A percentile compares a stretch with the other conserved stretches of the same genome.
Conservation (phyloP, 2,797 vertebrate species). For the Premnoplex brunnescens region DNA sequence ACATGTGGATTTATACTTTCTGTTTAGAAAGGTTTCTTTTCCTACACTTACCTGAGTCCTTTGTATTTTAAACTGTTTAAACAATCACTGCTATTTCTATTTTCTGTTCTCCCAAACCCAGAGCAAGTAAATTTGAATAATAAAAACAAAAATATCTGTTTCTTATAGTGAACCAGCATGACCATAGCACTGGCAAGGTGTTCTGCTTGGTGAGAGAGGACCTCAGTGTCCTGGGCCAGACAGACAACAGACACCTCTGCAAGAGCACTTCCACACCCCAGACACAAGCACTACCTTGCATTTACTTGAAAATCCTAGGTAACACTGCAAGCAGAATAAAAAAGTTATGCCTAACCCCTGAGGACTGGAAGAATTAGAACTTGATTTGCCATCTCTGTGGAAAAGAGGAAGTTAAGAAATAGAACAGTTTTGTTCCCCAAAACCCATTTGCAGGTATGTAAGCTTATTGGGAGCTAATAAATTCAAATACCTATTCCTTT, state of each 20-base stretch:
- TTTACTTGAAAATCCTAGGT: background rate
- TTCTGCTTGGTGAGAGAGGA: background rate
- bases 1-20: background rate
- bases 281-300: background rate
- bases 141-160: background rate
- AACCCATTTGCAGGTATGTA: background rate
- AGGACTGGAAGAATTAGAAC: background rate
- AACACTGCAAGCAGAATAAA: background rate
- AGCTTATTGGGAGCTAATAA: background rate
- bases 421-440: accelerated
- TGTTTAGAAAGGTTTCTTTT: background rate
- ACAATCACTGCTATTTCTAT: background rate
- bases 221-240: background rate
- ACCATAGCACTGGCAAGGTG: background rate
- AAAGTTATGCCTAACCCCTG: background rate
- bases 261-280: accelerated
- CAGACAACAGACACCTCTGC: background rate
- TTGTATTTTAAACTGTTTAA: background rate
- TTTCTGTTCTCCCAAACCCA: background rate
- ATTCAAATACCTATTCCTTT: background rate
- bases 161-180: background rate
- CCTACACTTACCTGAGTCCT: background rate
- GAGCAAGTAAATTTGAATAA: background rate
- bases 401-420: background rate
- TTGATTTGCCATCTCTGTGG: background rate